These are phyloP conservation scores for Hemithea aestivaria DNA, from an alignment of 2,888 invertebrate species.

Conservation along the genomic window DNA sequence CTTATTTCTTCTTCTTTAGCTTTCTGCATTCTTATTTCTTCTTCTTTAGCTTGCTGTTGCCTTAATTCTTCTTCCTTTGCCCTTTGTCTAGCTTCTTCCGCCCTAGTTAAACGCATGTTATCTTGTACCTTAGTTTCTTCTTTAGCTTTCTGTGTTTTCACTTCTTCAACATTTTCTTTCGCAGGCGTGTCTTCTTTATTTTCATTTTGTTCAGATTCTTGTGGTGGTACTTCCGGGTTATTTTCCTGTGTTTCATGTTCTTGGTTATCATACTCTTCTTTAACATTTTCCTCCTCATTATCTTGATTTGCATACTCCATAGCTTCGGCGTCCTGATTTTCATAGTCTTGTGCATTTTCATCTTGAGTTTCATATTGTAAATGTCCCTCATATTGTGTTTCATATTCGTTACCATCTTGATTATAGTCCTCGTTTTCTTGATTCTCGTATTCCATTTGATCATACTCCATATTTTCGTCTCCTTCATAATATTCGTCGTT, in stretches of 20 bases:
- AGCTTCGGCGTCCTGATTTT: not conserved
- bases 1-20: not conserved
- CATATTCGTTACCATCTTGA: not conserved
- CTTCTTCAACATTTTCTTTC: not conserved
- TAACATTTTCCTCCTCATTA: not conserved
- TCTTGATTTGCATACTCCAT: not conserved
- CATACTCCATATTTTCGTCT: not conserved
- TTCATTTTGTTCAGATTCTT: not conserved
- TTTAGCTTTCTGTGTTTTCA: too few relatives aligned
- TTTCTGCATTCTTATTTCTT: not conserved
- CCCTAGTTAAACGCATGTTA: not conserved
- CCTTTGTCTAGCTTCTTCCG: not conserved
- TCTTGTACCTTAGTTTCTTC: not conserved
- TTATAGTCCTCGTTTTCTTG: not conserved
- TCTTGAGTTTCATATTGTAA: not conserved
- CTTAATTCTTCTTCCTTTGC: not conserved
- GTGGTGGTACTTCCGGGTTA: not conserved
- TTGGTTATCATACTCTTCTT: not conserved
- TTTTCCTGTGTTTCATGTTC: not conserved
- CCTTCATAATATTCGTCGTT: not conserved
- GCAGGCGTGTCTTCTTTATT: not conserved
- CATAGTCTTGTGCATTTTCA: not conserved
- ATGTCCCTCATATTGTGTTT: too few relatives aligned
- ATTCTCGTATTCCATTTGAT: not conserved
- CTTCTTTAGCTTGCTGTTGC: not conserved